Percentiles rank a stretch among this genome's conserved stretches.
phyloP scores from a whole-genome alignment of 2,888 invertebrate genomes.

The Hybos culiciformis region DNA sequence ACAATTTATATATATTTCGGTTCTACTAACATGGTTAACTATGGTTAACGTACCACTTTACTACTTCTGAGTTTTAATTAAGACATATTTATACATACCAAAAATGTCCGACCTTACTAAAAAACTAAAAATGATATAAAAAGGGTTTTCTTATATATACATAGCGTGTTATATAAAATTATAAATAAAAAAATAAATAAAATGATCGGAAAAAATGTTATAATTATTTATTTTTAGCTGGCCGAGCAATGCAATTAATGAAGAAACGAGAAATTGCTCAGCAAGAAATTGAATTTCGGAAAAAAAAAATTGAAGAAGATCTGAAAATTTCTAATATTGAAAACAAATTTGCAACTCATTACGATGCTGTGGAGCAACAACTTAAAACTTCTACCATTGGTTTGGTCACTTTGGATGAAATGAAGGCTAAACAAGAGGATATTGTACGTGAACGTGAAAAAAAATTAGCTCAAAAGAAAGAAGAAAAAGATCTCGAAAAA shows the following conservation, averaged over 20 bases:
- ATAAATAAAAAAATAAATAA: no score
- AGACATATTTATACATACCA: no score
- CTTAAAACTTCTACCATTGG: slow-evolving; percentile 95
- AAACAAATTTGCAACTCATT: slow-evolving; percentile 97
- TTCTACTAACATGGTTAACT: no score
- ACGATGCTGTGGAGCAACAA: slow-evolving; percentile 97
- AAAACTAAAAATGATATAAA: no score
- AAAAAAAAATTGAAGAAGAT: slow-evolving; percentile 96
- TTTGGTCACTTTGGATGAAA: slow-evolving; percentile 93
- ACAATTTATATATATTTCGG: no score
- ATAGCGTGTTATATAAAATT: no score
- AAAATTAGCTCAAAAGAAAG: slow-evolving; percentile 82
- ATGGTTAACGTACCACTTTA: no score
- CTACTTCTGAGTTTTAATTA: no score
- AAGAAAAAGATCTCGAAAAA: slow-evolving; percentile 78
- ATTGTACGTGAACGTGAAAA: slow-evolving; percentile 88
- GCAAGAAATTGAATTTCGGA: slow-evolving; percentile 90
- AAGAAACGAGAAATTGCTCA: slow-evolving; percentile 95
- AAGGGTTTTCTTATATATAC: no score
- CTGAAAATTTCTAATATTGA: slow-evolving; percentile 90
- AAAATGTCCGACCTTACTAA: no score
- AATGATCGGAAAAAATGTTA: no score
- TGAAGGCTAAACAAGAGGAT: slow-evolving; percentile 97
- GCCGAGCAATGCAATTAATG: slow-evolving; percentile 92
- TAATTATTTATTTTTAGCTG: no score